These are phyloP conservation scores for Mesitornis unicolor DNA, from an alignment of 2,113 vertebrate genomes.

Conservation along the genomic window DNA sequence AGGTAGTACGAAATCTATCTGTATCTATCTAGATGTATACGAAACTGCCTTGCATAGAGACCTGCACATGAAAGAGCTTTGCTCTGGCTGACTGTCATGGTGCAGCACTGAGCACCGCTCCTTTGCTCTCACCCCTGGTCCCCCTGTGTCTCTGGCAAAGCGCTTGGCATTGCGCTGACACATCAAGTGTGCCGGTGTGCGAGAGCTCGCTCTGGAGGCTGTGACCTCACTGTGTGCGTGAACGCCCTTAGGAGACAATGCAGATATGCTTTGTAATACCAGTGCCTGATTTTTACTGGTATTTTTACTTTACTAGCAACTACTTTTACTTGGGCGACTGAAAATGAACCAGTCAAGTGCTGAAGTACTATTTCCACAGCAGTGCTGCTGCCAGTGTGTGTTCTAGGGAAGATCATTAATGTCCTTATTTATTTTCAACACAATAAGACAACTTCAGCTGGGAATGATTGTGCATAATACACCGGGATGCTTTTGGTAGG, in stretches of 20 bases:
- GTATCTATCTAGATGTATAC: fast-evolving
- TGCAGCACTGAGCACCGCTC: not conserved
- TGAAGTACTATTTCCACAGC: not conserved
- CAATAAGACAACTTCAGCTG: not conserved
- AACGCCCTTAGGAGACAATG: not conserved
- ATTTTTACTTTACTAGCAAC: not conserved
- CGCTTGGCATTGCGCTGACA: fast-evolving
- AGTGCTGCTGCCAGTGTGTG: not conserved
- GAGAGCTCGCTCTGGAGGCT: not conserved
- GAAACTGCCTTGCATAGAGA: too few relatives aligned
- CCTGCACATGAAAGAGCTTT: fast-evolving
- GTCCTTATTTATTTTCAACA: not conserved
- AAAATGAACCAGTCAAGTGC: not conserved
- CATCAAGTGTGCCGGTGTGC: fast-evolving
- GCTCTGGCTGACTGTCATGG: fast-evolving
- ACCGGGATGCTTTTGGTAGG: not conserved
- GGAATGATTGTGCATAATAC: not conserved
- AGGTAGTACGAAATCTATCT: not conserved
- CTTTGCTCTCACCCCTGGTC: not conserved
- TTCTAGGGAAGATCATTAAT: not conserved
- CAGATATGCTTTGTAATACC: not conserved
- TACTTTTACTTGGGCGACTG: not conserved
- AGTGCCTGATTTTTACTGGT: not conserved
- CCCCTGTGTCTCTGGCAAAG: fast-evolving
- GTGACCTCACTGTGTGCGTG: not conserved